Evolutionary conservation across 2,113 vertebrate species (phyloP), one percentile per base, ranked within the genome.

Genomic region (Pollachius pollachius): DNA sequence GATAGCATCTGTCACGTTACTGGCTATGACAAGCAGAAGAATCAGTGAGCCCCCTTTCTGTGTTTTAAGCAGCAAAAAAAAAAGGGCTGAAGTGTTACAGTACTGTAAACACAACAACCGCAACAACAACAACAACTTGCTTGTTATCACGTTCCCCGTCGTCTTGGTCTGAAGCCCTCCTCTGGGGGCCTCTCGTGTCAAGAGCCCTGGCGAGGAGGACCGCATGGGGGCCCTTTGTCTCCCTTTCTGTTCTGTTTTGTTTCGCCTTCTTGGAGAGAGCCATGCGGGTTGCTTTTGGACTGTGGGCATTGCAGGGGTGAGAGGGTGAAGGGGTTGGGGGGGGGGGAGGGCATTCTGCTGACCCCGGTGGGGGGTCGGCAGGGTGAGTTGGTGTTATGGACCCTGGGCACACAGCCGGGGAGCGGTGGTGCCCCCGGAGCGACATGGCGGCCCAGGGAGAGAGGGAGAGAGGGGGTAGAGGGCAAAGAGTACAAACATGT

Each of bases 401-500:
- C 76, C 41, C 84, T 86, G 80, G 89, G 89, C 41, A 9, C 90
- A 87, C 74, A 80, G 77, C 74, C 81, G 87, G 85, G 73, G 79
- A 84, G 84, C 67, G 79, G 80, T 83, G 70, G 75, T 80, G 68
- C 61, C 86, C 90, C 88, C 74, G 76, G 84, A 86, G 88, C 82
- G 87, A 88, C 83, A 85, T 75, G 80, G 65, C 41, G 41, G 85
- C 89, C 90, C 70, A 75, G 78, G 81, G 86, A 84, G 84, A 81
- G 85, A 78, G 82, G 65, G 78, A 88, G 81, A 75, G 77, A 84
- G 79, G 84, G 85, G 79, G 84, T 88, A 89, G 80, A 90, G 89
- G 91, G 88, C 82, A 74, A 71, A 83, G 83, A 89, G 88, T 91
- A 93, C 91, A 92, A 93, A 92, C 88, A 91, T 90, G 81, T 91